A percentile compares a stretch with the other conserved stretches of the same genome.
Conservation (phyloP, 2,888 invertebrate species). For the Pemphredon lugubris region DNA sequence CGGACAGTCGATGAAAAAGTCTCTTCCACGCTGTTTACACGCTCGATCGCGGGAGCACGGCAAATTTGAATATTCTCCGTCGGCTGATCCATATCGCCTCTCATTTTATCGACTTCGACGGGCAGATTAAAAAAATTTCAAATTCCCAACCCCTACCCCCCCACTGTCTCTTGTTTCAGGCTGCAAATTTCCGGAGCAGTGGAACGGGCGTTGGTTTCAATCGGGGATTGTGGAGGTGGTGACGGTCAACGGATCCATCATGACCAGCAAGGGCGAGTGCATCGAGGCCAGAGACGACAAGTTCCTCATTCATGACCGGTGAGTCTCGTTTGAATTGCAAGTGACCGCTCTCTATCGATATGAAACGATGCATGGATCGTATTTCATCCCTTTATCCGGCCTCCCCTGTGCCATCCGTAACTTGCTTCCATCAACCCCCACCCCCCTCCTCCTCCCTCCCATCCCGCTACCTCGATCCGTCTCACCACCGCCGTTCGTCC, state of each 20-base stretch:
- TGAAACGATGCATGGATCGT: slow-evolving; percentile 52
- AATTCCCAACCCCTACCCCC: slow-evolving; percentile 1
- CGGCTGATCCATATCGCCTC: slow-evolving; percentile 22
- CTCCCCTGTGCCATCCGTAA: background rate
- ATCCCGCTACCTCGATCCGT: slow-evolving; percentile 12
- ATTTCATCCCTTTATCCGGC: slow-evolving; percentile 53
- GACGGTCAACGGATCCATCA: slow-evolving; percentile 78
- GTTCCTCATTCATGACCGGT: slow-evolving; percentile 80
- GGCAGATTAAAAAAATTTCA: slow-evolving; percentile 49
- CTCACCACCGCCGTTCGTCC: slow-evolving; percentile 21
- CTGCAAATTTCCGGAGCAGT: slow-evolving; percentile 79
- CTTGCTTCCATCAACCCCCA: background rate
- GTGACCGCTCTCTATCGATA: slow-evolving; percentile 38
- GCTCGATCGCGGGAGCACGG: too few relatives aligned
- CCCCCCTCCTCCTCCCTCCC: background rate
- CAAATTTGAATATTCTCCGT: slow-evolving; percentile 41
- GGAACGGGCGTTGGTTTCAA: slow-evolving; percentile 81
- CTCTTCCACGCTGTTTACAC: too few relatives aligned
- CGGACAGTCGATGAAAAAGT: too few relatives aligned
- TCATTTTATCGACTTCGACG: slow-evolving; percentile 36
- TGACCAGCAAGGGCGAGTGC: slow-evolving; percentile 81
- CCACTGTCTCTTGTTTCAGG: slow-evolving; percentile 65
- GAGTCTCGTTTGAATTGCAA: slow-evolving; percentile 68
- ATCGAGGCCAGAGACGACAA: slow-evolving; percentile 80
- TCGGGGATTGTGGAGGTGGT: slow-evolving; percentile 79